These are phyloP conservation scores for Sinella curviseta DNA, from an alignment of 1,140 invertebrate genomes.

Conservation along the genomic window DNA sequence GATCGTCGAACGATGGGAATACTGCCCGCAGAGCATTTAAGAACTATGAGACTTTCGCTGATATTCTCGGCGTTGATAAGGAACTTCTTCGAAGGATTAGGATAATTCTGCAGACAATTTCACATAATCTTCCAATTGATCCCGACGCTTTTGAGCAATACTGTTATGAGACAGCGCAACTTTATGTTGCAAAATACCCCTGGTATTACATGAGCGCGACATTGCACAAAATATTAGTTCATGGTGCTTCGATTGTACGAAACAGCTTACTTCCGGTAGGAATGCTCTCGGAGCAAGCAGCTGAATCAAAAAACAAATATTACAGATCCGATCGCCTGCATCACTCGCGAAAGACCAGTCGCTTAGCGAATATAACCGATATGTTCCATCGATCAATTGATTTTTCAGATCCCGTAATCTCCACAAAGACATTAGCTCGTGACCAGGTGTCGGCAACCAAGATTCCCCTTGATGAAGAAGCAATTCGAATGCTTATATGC, in stretches of 20 bases:
- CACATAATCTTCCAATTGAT: conserved; percentile 17
- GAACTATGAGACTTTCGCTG: conserved; percentile 23
- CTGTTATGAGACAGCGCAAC: background rate
- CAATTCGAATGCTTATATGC: too few relatives aligned
- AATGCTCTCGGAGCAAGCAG: conserved; percentile 52
- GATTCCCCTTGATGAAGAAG: too few relatives aligned
- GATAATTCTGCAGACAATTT: conserved; percentile 33
- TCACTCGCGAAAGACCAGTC: conserved; percentile 49
- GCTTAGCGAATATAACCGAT: background rate
- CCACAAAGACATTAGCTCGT: too few relatives aligned
- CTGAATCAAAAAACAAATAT: conserved; percentile 53
- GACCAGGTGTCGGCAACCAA: too few relatives aligned
- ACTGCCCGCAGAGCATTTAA: conserved; percentile 39
- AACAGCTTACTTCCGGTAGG: conserved; percentile 52
- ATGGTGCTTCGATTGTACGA: conserved; percentile 51
- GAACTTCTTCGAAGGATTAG: conserved; percentile 28
- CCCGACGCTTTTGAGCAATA: conserved; percentile 29
- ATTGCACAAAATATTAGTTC: conserved; percentile 48
- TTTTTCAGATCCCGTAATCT: background rate
- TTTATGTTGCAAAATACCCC: conserved; percentile 30
- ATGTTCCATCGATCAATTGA: background rate
- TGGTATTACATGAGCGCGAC: conserved; percentile 34
- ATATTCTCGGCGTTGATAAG: conserved; percentile 31
- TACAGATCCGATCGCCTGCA: conserved; percentile 49
- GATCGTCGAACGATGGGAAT: conserved; percentile 44